Base-by-base conservation (phyloP, 2,888 invertebrate species). In the Pyrrhosoma nymphula region DNA sequence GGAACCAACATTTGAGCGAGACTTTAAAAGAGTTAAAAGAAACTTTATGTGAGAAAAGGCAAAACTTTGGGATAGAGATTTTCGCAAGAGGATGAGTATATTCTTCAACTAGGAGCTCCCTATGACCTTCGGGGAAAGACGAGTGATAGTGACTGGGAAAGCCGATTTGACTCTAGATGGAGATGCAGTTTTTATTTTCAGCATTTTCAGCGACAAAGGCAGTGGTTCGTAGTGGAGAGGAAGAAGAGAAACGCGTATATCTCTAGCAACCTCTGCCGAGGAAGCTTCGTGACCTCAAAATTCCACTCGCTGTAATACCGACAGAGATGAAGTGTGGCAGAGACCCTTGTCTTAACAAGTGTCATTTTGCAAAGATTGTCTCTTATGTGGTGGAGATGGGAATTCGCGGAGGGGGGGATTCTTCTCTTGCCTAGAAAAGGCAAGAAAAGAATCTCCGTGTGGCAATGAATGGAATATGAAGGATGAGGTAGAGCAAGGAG, bases 241-340 rank as follows among this genome's bases (percentile, higher is more conserved):
- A 60, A 2, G 16, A 8, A 47, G 60, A 20, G 60, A 20, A 12
- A 69, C n/a, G 23, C n/a, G 26, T 4, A 69, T 1, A 10, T 26
- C 26, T 69, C 26, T 20, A 8, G 20, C 63, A 63, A 63, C 20
- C 23, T 63, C 63, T 6, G 23, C 63, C 63, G 23, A 23, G 26
- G 69, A 69, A 69, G 18, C 69, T 26, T 69, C 69, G 69, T 69
- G 69, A 69, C 69, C 69, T 69, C 69, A 69, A 69, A 69, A 69
- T 69, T 69, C 69, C 69, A 16, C 69, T 60, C 60, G 60, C 60
- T 20, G 60, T 60, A 69, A 69, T 69, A 26, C 26, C 23, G n/a
- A 26, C 69, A 3, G 69, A 20, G 69, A 69, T 69, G 69, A 26
- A 69, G 69, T 69, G n/a, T 26, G 4, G 8, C 69, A 3, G 69